These are phyloP conservation scores for Engraulis encrasicolus DNA, from an alignment of 2,113 vertebrate species.

Conservation along the genomic window DNA sequence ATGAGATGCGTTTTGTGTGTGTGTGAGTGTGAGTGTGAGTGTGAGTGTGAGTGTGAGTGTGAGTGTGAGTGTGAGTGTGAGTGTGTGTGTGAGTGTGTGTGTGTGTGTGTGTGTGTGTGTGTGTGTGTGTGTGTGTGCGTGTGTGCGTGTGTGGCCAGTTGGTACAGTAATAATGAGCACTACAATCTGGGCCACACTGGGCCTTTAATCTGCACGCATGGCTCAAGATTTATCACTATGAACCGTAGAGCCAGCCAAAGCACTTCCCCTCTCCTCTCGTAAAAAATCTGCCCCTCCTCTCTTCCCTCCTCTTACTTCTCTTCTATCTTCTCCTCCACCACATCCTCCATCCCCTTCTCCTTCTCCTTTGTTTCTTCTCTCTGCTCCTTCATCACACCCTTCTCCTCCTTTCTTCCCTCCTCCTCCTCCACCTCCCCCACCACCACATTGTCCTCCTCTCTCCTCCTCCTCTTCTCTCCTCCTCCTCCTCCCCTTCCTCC, in stretches of 20 bases:
- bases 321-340: not conserved
- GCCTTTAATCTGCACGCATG: not conserved
- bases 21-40: no score
- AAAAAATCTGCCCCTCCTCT: not conserved
- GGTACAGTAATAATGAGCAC: slow-evolving; percentile 38
- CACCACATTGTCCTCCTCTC: no score
- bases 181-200: slow-evolving; percentile 2
- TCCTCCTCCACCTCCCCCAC: no score
- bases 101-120: not conserved
- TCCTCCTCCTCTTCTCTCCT: no score
- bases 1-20: no score
- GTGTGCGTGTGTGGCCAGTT: slow-evolving; percentile 19
- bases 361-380: not conserved
- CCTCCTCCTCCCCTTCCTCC: no score
- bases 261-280: not conserved
- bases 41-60: no score
- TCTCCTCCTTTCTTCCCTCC: no score
- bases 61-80: not conserved
- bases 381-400: no score
- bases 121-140: not conserved
- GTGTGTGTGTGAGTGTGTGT: not conserved
- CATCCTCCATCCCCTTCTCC: not conserved
- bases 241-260: not conserved
- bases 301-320: not conserved
- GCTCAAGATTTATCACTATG: slow-evolving; percentile 21